Evolutionary conservation across 2,113 vertebrate species (phyloP).

Genomic region (Bolborhynchus lineola): DNA sequence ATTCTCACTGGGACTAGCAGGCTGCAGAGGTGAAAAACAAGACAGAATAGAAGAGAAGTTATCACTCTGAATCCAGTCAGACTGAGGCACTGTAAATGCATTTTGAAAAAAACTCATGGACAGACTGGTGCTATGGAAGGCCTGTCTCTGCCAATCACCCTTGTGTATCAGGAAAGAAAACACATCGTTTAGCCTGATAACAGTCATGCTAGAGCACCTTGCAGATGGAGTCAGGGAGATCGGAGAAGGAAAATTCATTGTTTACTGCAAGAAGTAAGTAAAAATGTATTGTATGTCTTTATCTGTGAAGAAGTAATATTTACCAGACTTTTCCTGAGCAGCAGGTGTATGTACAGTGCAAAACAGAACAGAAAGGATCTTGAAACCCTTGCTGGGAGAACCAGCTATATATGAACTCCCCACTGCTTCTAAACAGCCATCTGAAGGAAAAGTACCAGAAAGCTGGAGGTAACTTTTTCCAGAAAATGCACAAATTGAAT

Average conservation of each 20-base stretch:
- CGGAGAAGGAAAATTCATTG: neutral
- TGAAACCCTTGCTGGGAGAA: neutral
- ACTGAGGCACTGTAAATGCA: neutral
- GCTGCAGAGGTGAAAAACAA: neutral
- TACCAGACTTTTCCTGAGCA: neutral
- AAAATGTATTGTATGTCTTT: neutral
- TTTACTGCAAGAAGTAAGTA: neutral
- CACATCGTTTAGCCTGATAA: neutral
- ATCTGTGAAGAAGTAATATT: neutral
- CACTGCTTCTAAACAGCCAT: neutral
- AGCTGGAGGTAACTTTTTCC: neutral
- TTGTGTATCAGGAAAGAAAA: neutral
- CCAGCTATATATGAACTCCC: neutral
- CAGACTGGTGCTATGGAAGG: accelerated
- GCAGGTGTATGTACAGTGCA: neutral
- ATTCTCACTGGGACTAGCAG: neutral
- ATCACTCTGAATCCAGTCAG: neutral
- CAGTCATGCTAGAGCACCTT: neutral
- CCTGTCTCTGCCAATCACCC: neutral
- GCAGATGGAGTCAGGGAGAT: neutral
- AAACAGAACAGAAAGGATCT: neutral
- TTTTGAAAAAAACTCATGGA: neutral
- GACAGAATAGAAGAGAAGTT: neutral
- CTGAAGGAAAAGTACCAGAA: neutral
- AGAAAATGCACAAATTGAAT: neutral